These are phyloP conservation scores for Clarias pachynema DNA, from an alignment of 2,797 vertebrate genomes.

Conservation along the genomic window DNA sequence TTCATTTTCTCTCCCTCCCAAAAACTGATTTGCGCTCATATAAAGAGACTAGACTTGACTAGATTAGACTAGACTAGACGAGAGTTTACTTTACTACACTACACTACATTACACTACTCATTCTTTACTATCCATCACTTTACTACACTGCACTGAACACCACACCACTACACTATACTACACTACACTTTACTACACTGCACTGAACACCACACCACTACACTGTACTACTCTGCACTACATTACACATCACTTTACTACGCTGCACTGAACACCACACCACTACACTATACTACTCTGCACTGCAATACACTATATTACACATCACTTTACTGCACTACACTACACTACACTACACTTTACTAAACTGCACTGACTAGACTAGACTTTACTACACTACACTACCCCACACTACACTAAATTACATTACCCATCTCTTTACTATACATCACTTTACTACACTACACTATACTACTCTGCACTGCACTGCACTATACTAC, in stretches of 20 bases:
- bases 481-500: no score
- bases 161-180: background rate
- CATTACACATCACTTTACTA: no score
- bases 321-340: background rate
- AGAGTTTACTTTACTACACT: background rate
- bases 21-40: no score
- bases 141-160: background rate
- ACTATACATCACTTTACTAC: background rate
- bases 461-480: background rate
- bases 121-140: no score
- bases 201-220: background rate
- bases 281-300: background rate
- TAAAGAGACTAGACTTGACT: no score
- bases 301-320: background rate
- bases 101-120: background rate
- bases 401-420: background rate
- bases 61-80: no score
- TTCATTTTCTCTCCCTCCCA: no score
- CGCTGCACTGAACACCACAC: background rate
- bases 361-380: background rate
- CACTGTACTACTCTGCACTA: background rate
- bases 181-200: background rate
- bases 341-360: background rate
- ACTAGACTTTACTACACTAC: background rate
- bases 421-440: background rate